Evolutionary conservation across 2,888 invertebrate species (phyloP).

Genomic region (Limnephilus marmoratus): DNA sequence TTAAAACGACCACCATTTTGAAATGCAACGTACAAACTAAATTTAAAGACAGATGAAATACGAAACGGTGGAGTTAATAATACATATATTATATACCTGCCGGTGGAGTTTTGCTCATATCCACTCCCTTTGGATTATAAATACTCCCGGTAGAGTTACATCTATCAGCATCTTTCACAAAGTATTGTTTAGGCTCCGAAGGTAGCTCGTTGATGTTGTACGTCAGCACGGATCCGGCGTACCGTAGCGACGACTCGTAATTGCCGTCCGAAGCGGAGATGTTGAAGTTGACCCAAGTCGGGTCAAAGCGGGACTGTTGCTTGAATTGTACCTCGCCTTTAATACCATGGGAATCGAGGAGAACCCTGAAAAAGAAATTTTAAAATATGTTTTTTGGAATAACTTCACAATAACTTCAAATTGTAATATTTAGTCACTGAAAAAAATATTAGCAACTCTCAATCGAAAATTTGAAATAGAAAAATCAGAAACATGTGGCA

Average conservation of each 20-base stretch:
- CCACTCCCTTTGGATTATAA: constrained; percentile 85
- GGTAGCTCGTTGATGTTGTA: constrained; percentile 86
- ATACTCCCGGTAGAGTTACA: constrained; percentile 86
- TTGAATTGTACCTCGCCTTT: constrained; percentile 86
- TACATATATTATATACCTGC: constrained; percentile 74
- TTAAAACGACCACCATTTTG: too few relatives aligned
- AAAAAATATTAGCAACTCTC: too few relatives aligned
- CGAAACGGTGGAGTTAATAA: too few relatives aligned
- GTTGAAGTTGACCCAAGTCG: constrained; percentile 87
- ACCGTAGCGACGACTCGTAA: constrained; percentile 84
- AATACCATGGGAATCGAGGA: constrained; percentile 87
- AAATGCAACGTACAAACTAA: too few relatives aligned
- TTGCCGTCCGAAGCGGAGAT: constrained; percentile 81
- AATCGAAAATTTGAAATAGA: too few relatives aligned
- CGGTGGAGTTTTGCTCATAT: constrained; percentile 80
- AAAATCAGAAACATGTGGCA: too few relatives aligned
- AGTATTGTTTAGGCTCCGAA: constrained; percentile 75
- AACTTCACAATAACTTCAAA: too few relatives aligned
- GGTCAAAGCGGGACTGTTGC: constrained; percentile 90
- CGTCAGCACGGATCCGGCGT: constrained; percentile 84
- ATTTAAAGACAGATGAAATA: too few relatives aligned
- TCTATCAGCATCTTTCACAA: constrained; percentile 68
- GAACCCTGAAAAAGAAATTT: constrained; percentile 76
- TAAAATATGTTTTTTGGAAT: too few relatives aligned
- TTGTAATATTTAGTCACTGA: too few relatives aligned